A percentile compares a stretch with the other conserved stretches of the same genome.
Evolutionary conservation across 2,797 vertebrate species (phyloP).

Genomic region (Liparis tanakae): DNA sequence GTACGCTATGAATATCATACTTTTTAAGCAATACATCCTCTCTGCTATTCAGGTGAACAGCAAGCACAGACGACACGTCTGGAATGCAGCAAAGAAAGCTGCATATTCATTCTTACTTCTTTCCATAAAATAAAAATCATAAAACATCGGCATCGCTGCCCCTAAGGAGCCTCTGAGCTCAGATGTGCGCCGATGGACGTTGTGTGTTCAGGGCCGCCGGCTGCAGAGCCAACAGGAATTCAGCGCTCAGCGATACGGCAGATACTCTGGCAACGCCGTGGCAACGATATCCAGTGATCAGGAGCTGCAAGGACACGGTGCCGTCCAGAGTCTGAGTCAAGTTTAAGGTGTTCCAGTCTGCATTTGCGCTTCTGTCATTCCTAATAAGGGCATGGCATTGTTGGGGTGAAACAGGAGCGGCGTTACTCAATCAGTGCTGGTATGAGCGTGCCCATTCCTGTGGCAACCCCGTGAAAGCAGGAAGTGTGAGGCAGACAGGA

Average conservation of each 20-base stretch:
- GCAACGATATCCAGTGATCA: conserved; percentile 36
- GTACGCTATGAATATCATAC: not conserved
- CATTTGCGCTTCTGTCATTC: conserved; percentile 45
- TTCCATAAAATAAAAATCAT: conserved; percentile 39
- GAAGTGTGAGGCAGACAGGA: conserved; percentile 64
- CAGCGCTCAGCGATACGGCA: conserved; percentile 52
- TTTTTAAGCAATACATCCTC: not conserved
- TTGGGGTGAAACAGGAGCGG: conserved; percentile 46
- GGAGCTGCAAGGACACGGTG: conserved; percentile 10
- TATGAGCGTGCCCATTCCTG: conserved; percentile 56
- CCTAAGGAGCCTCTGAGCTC: conserved; percentile 39
- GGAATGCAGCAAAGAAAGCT: conserved; percentile 21
- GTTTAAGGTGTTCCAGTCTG: not conserved
- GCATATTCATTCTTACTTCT: conserved; percentile 17
- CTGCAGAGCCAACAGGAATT: conserved; percentile 50
- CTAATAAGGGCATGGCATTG: conserved; percentile 51
- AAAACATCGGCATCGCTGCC: conserved; percentile 25
- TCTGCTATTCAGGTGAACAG: not conserved
- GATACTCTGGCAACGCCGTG: conserved; percentile 23
- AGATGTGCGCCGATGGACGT: conserved; percentile 36
- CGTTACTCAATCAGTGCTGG: conserved; percentile 55
- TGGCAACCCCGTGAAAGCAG: conserved; percentile 61
- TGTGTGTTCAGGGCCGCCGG: conserved; percentile 35
- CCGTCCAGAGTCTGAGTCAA: not conserved
- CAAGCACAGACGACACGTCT: conserved; percentile 4